Evolutionary conservation across 2,888 invertebrate genomes (phyloP), one percentile per base, ranked within the genome.

Genomic region (Tupiocoris notatus): DNA sequence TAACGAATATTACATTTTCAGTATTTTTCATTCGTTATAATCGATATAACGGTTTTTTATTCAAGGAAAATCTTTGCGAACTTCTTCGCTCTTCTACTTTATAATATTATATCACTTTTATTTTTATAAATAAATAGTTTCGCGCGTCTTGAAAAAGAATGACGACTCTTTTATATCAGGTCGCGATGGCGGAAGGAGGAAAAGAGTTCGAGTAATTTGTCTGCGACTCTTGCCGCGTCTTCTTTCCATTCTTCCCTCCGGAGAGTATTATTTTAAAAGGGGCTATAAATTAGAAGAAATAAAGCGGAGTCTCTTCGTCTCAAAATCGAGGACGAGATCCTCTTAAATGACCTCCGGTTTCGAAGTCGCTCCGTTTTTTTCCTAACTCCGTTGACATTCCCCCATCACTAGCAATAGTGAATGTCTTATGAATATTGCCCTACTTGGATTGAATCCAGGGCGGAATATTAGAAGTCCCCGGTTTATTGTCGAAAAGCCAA

Each of bases 361-460:
- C 39, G 12, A 39, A 39, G 12, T 39, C n/a, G 39, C 39, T 39
- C 12, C 6, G 39, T 39, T 39, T 39, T 12, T 39, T 39, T 3
- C 39, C 39, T 39, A 39, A 12, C 39, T 39, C 12, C 6, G 39
- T 39, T n/a, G n/a, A n/a, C n/a, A n/a, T n/a, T n/a, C n/a, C n/a
- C n/a, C n/a, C 39, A 39, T 39, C 39, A 3, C 39, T 39, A 7
- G n/a, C n/a, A n/a, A 39, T 3, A 39, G 39, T 20, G 63, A 22
- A 6, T 63, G 23, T 24, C 39, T 65, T 65, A 65, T 24, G 65
- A 25, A 65, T 65, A 65, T 65, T 65, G 65, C n/a, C 65, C 65
- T 18, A 65, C 24, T 65, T 65, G 65, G 65, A 24, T 24, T 25
- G 65, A 17, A 16, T 65, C 65, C 65, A 65, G 25, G 25, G 17